Conservation (phyloP, 2,888 invertebrate species). For the Cremastobaeus sp. region DNA sequence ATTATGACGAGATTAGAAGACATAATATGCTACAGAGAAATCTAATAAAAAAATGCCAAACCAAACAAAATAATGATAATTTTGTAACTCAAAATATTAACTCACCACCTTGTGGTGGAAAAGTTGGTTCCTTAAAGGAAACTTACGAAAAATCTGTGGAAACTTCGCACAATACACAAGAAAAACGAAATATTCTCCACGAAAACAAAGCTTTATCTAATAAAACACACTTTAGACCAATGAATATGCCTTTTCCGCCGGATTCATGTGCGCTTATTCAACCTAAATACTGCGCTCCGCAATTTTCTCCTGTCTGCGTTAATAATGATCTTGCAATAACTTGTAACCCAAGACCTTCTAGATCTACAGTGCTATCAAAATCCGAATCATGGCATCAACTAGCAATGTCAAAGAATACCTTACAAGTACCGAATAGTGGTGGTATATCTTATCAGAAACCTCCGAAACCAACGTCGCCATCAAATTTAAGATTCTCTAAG, state of each 20-base stretch:
- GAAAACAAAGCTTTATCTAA: constrained; percentile 60
- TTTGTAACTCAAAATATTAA: too few relatives aligned
- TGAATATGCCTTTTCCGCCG: constrained; percentile 64
- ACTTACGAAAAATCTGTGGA: constrained; percentile 61
- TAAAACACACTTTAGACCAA: constrained; percentile 64
- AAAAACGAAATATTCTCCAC: constrained; percentile 70
- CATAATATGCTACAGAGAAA: constrained; percentile 74
- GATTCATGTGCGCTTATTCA: constrained; percentile 62
- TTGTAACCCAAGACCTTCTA: constrained; percentile 71
- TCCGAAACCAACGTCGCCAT: constrained; percentile 86
- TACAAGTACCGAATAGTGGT: constrained; percentile 72
- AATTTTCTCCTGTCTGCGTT: constrained; percentile 62
- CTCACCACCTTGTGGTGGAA: too few relatives aligned
- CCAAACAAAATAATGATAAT: constrained; percentile 44
- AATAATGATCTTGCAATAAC: constrained; percentile 68
- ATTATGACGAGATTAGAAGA: constrained; percentile 69
- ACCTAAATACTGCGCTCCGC: constrained; percentile 59
- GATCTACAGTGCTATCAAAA: constrained; percentile 80
- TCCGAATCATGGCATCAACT: constrained; percentile 91
- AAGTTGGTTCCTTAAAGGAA: constrained; percentile 37
- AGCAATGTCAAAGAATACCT: constrained; percentile 74
- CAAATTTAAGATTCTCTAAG: constrained; percentile 86
- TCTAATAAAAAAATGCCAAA: constrained; percentile 66
- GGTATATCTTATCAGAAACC: constrained; percentile 73
- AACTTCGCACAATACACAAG: constrained; percentile 66